A percentile compares a stretch with the other conserved stretches of the same genome.
These are phyloP conservation scores for Gorsachius goisagi DNA, from an alignment of 2,113 vertebrate species.

Conservation along the genomic window DNA sequence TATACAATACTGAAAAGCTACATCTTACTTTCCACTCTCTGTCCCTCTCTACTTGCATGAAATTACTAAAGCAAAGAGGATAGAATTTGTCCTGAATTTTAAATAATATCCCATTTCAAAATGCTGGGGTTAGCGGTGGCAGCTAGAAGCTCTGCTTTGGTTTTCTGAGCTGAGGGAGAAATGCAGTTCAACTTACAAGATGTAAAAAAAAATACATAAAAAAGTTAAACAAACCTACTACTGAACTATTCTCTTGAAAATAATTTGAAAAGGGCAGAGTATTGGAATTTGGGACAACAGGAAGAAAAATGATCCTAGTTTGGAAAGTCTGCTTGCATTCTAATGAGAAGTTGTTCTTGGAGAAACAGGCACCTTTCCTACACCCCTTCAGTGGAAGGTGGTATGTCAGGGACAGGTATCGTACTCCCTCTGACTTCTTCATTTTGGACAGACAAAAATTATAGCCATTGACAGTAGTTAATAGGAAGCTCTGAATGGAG, in stretches of 20 bases:
- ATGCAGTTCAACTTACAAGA: conserved; percentile 46
- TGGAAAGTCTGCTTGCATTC: conserved; percentile 66
- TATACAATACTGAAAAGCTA: neutral
- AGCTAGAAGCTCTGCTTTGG: conserved; percentile 45
- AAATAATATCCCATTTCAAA: conserved; percentile 66
- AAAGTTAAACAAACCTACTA: neutral
- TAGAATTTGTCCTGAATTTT: conserved; percentile 70
- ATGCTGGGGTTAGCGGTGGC: conserved; percentile 48
- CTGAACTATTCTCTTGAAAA: conserved; percentile 68
- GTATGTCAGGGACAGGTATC: conserved; percentile 11
- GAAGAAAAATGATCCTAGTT: conserved; percentile 78
- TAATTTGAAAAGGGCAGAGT: conserved; percentile 76
- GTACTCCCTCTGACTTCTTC: neutral
- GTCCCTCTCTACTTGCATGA: neutral
- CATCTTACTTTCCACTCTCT: neutral
- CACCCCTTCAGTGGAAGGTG: neutral
- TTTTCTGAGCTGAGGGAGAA: conserved; percentile 58
- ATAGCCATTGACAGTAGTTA: neutral
- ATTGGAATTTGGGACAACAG: conserved; percentile 78
- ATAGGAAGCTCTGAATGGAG: neutral
- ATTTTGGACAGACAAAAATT: conserved; percentile 30
- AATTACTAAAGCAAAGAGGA: conserved; percentile 56
- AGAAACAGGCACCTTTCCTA: conserved; percentile 41
- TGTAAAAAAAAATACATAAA: neutral
- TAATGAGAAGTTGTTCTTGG: conserved; percentile 77